Conservation (phyloP, 1,140 invertebrate species). For the Leptinotarsa texana region DNA sequence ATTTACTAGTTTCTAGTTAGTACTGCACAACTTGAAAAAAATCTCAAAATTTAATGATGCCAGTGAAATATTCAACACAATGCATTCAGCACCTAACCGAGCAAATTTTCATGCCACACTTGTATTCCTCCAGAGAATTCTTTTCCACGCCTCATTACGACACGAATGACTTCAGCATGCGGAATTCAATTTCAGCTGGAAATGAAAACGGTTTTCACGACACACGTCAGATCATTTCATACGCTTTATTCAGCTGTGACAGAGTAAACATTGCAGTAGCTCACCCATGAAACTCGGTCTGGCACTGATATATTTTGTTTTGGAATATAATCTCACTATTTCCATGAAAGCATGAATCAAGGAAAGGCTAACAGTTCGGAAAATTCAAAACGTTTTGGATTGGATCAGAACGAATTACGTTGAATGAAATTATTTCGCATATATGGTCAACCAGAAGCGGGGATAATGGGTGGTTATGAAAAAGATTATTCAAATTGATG, state of each 20-base stretch:
- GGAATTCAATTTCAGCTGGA: constrained; percentile 14
- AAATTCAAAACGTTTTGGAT: neutral
- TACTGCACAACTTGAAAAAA: too few species aligned
- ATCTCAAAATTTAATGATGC: too few species aligned
- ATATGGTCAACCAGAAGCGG: too few species aligned
- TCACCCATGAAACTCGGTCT: constrained; percentile 14
- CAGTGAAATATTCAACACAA: too few species aligned
- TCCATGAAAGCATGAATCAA: constrained; percentile 12
- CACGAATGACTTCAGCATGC: constrained; percentile 11
- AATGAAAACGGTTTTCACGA: constrained; percentile 15
- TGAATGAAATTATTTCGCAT: too few species aligned
- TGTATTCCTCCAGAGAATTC: constrained; percentile 12
- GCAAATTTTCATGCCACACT: neutral
- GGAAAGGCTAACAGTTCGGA: constrained; percentile 12
- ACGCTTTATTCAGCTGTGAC: constrained; percentile 15
- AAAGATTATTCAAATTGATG: too few species aligned
- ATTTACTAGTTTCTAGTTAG: too few species aligned
- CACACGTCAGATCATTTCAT: constrained; percentile 21
- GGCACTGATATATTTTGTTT: constrained; percentile 24
- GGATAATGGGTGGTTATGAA: too few species aligned
- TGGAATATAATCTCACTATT: constrained; percentile 15
- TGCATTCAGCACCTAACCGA: too few species aligned
- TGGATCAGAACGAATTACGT: too few species aligned
- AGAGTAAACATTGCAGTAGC: constrained; percentile 1
- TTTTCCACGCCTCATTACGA: constrained; percentile 21